Conservation (phyloP, 2,797 vertebrate genomes). For the Syncerus caffer region DNA sequence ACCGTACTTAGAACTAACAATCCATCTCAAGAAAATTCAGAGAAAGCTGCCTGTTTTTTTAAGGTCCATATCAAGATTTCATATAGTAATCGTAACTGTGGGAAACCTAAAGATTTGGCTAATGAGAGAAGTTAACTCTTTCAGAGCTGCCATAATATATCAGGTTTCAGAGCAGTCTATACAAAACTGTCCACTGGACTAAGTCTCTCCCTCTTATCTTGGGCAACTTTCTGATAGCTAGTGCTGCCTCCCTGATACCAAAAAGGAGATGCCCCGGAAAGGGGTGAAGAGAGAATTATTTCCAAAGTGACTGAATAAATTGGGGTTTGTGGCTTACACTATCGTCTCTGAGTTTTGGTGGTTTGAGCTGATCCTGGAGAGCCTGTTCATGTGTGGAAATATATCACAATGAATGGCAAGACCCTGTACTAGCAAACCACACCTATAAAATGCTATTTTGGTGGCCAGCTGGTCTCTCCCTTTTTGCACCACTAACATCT, state of each 20-base stretch:
- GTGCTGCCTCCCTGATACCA: neutral
- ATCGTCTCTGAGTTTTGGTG: neutral
- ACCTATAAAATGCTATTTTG: neutral
- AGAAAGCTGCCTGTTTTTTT: neutral
- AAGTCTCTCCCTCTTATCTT: neutral
- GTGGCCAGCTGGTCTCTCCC: neutral
- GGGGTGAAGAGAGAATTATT: neutral
- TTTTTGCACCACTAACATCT: neutral
- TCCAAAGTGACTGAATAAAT: neutral
- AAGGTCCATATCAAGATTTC: slow-evolving; percentile 25
- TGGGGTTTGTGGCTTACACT: neutral
- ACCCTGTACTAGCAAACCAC: neutral
- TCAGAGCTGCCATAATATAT: neutral
- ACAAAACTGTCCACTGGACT: neutral
- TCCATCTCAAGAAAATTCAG: neutral
- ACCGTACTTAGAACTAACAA: neutral
- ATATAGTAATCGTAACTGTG: neutral
- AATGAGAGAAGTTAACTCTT: neutral
- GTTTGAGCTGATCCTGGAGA: neutral
- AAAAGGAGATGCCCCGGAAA: neutral
- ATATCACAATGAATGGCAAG: neutral
- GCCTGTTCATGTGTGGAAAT: neutral
- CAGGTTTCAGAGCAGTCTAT: neutral
- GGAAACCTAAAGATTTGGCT: neutral
- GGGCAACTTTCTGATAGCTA: neutral